A percentile compares a stretch with the other conserved stretches of the same genome.
Evolutionary conservation across 2,113 vertebrate genomes (phyloP).

Genomic region (Nibea albiflora): DNA sequence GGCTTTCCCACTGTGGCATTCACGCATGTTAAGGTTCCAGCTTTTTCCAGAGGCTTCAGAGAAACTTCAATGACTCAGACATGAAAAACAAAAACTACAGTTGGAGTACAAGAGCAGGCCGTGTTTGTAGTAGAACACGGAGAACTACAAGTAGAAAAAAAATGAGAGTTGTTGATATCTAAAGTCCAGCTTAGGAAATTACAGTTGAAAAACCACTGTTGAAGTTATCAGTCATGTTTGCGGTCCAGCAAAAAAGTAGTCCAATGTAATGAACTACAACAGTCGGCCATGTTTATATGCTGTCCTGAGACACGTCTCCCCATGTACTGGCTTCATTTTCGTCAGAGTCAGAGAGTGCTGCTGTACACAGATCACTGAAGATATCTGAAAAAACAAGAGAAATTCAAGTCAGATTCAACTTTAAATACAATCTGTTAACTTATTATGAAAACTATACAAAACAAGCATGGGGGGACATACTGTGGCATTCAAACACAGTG

Average conservation of each 20-base stretch:
- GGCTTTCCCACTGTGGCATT: slow-evolving; percentile 24
- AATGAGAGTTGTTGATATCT: slow-evolving; percentile 28
- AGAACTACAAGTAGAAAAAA: slow-evolving; percentile 36
- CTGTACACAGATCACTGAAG: slow-evolving; percentile 86
- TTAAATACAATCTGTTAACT: not conserved
- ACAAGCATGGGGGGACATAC: not conserved
- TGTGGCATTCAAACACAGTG: slow-evolving; percentile 40
- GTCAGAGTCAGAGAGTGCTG: slow-evolving; percentile 82
- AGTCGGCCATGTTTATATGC: slow-evolving; percentile 70
- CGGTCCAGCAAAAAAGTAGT: slow-evolving; percentile 29
- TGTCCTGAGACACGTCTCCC: slow-evolving; percentile 81
- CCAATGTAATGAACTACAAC: slow-evolving; percentile 25
- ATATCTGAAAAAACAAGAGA: slow-evolving; percentile 82
- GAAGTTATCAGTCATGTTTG: slow-evolving; percentile 44
- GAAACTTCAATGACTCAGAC: slow-evolving; percentile 16
- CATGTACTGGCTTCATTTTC: slow-evolving; percentile 79
- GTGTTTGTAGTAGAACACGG: slow-evolving; percentile 24
- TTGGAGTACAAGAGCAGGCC: slow-evolving; percentile 28
- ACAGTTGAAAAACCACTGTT: slow-evolving; percentile 30
- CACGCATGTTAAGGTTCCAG: slow-evolving; percentile 30
- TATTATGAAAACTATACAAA: not conserved
- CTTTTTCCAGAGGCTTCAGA: slow-evolving; percentile 23
- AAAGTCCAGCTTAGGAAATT: slow-evolving; percentile 42
- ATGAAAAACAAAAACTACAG: slow-evolving; percentile 25
- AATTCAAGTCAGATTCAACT: slow-evolving; percentile 24